Evolutionary conservation across 1,140 invertebrate genomes (phyloP), one percentile per base, ranked within the genome.

Genomic region (Macrobrachium nipponense): DNA sequence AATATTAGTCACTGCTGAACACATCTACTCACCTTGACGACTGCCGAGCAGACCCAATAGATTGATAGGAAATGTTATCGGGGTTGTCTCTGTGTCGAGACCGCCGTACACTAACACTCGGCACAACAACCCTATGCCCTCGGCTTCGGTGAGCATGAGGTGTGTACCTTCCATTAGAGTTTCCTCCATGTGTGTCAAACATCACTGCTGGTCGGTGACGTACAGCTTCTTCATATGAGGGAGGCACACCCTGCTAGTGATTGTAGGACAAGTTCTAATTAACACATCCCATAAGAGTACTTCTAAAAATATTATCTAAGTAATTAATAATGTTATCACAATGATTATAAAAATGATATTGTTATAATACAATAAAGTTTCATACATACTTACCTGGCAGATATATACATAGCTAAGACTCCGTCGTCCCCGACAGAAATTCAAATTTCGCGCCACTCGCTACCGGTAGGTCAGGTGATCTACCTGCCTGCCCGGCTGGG

Each of bases 151-250:
- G 90, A 14, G 90, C 78, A 58, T 90, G 80, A 36, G 82, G 82
- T 62, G 51, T 61, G 44, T 80, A 80, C 61, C 83, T 60, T 17
- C 75, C 83, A 43, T 58, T 61, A 5, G 68, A 17, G 36, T 44
- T 77, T 44, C 43, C 68, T 15, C 68, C 68, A 23, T 70, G 60
- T 44, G 76, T 73, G 59, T 86, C 83, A 64, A 86, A 70, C 18
- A 86, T 70, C 23, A 70, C 17, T 27, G 80, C 82, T 20, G 88
- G 86, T 61, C 90, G 68, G 44, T 90, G 90, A 11, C 91, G 86
- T 68, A 90, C 90, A 18, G 91, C 91, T 88, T 92, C 91, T 87
- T 92, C 91, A 81, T 92, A 92, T 59, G 90, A 91, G 20, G 91
- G 91, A 68, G 91, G 87, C 12, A 87, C 90, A 59, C 90, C 89